Evolutionary conservation across 2,113 vertebrate species (phyloP).

Genomic region (Odontophorus gujanensis): DNA sequence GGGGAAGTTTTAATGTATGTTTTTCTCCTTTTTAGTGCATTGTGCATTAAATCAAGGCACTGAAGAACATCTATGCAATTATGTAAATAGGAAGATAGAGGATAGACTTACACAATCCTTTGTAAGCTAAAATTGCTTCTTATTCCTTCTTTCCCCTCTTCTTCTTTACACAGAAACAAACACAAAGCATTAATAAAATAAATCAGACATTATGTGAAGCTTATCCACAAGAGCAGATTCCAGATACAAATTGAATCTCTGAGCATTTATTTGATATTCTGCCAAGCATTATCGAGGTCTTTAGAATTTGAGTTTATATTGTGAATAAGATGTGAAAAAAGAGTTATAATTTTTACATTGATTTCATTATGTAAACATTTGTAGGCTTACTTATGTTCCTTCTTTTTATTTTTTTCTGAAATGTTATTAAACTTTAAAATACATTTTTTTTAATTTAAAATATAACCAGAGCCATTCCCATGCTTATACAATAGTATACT

Average conservation of each 20-base stretch:
- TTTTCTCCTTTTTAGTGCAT: conserved; percentile 54
- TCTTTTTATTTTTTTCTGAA: neutral
- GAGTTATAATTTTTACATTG: neutral
- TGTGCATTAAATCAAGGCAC: conserved; percentile 31
- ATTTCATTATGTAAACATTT: neutral
- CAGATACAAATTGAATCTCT: conserved; percentile 22
- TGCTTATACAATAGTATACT: neutral
- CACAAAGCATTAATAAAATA: conserved; percentile 28
- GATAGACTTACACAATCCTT: neutral
- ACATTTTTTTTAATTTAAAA: neutral
- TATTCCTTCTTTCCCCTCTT: neutral
- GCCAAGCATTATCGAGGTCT: neutral
- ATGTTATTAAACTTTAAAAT: neutral
- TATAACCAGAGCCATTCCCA: neutral
- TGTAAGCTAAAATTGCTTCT: neutral
- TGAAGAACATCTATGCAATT: conserved; percentile 63
- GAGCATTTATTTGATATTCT: conserved; percentile 46
- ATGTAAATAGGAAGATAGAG: conserved; percentile 23
- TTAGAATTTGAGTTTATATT: neutral
- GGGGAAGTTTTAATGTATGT: conserved; percentile 48
- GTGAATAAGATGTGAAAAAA: neutral
- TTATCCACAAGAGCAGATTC: conserved; percentile 50
- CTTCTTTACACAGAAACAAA: conserved; percentile 21
- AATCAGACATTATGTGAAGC: conserved; percentile 49
- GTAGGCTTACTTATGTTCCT: neutral